A percentile compares a stretch with the other conserved stretches of the same genome.
phyloP scores from a whole-genome alignment of 2,797 vertebrate genomes.

The Amblyraja radiata region DNA sequence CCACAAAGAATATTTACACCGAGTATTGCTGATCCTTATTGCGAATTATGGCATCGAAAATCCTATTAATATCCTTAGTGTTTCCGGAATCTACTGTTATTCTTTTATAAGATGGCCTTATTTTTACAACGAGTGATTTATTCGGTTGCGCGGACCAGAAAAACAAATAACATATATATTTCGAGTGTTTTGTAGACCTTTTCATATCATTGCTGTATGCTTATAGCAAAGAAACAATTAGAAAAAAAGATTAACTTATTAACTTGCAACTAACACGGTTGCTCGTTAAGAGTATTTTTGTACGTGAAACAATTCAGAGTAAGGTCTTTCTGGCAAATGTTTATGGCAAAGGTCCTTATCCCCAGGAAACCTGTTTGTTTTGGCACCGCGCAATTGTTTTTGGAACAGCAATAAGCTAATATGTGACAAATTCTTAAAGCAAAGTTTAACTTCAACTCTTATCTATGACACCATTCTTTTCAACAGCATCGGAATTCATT shows the following conservation, averaged over 20 bases:
- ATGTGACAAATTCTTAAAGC: constrained; percentile 20
- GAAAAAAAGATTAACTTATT: neutral
- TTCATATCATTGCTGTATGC: neutral
- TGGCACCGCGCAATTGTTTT: constrained; percentile 32
- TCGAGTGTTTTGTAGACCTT: neutral
- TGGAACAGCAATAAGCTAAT: constrained; percentile 21
- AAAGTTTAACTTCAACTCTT: constrained; percentile 30
- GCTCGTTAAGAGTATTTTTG: neutral
- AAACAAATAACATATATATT: neutral
- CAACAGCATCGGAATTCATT: neutral
- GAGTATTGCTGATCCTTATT: neutral
- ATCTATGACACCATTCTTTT: constrained; percentile 10
- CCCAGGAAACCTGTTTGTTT: constrained; percentile 22
- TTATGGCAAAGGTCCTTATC: neutral
- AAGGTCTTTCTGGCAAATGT: constrained; percentile 32
- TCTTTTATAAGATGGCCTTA: neutral
- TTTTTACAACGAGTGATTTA: neutral
- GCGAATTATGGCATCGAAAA: neutral
- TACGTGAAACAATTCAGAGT: constrained; percentile 2
- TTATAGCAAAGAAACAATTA: neutral
- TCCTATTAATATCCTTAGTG: neutral
- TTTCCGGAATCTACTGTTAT: neutral
- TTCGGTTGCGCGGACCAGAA: neutral
- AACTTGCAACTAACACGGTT: neutral
- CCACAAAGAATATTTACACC: neutral